These are phyloP conservation scores for Ptiloglossa arizonensis DNA, from an alignment of 1,140 invertebrate species.

Conservation along the genomic window DNA sequence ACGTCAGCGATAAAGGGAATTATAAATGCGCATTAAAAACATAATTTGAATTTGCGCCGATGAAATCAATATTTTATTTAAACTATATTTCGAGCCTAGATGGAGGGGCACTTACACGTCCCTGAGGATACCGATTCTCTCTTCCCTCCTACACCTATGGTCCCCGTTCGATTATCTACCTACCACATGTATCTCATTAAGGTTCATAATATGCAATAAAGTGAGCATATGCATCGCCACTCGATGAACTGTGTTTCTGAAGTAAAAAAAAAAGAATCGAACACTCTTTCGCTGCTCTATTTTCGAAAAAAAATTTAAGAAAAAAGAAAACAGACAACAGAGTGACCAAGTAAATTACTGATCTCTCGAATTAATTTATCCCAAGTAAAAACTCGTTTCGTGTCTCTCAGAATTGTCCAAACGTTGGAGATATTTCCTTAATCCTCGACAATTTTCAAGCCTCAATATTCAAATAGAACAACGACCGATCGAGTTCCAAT, in stretches of 20 bases:
- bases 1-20: slow-evolving; percentile 25
- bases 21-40: slow-evolving; percentile 38
- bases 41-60: slow-evolving; percentile 34
- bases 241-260: not conserved
- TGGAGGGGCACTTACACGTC: slow-evolving; percentile 42
- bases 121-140: slow-evolving; percentile 32
- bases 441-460: too few relatives aligned
- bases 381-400: too few relatives aligned
- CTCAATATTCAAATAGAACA: too few relatives aligned
- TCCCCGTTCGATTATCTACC: slow-evolving; percentile 46
- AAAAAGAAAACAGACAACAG: too few relatives aligned
- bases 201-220: slow-evolving; percentile 44
- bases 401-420: too few relatives aligned
- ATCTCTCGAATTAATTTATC: too few relatives aligned
- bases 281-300: not conserved
- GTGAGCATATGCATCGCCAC: slow-evolving; percentile 19
- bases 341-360: too few relatives aligned
- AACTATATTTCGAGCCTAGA: slow-evolving; percentile 37
- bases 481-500: too few relatives aligned
- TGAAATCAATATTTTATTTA: slow-evolving; percentile 47
- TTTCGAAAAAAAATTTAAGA: not conserved
- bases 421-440: too few relatives aligned
- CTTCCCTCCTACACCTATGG: slow-evolving; percentile 20
- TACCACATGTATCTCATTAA: slow-evolving; percentile 44
- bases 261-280: not conserved